Conservation (phyloP, 2,888 invertebrate genomes). For the Xestia xanthographa region DNA sequence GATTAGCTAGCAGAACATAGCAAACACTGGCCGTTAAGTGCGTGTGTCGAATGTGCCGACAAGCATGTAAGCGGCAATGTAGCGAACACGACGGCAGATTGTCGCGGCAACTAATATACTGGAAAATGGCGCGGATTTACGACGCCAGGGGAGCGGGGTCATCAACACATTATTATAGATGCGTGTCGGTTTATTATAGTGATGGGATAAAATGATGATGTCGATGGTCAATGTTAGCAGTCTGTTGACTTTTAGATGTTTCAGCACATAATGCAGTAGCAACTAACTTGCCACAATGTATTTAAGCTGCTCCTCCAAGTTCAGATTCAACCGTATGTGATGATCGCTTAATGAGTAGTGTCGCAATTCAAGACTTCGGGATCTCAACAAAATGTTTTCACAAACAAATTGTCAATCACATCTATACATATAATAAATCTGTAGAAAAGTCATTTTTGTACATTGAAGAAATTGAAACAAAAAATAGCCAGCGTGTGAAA, state of each 20-base stretch:
- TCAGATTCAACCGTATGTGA: background rate
- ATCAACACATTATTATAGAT: constrained; percentile 69
- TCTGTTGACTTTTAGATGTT: background rate
- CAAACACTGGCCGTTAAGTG: constrained; percentile 39
- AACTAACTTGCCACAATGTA: background rate
- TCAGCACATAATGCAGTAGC: background rate
- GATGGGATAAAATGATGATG: constrained; percentile 24
- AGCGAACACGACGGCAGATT: constrained; percentile 36
- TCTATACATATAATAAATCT: too few species aligned
- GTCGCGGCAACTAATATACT: constrained; percentile 69
- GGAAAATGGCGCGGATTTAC: constrained; percentile 70
- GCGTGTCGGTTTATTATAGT: constrained; percentile 19
- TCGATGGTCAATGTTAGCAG: background rate
- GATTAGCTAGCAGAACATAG: constrained; percentile 26
- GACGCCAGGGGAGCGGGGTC: constrained; percentile 49
- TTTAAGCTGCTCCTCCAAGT: background rate
- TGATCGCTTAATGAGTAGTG: background rate
- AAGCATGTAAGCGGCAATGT: constrained; percentile 43
- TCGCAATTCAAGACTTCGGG: background rate
- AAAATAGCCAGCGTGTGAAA: too few species aligned
- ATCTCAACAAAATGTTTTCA: background rate
- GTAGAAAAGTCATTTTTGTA: too few species aligned
- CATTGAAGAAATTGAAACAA: too few species aligned
- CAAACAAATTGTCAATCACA: background rate
- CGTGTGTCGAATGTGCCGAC: constrained; percentile 50